Evolutionary conservation across 1,140 invertebrate species (phyloP).

Genomic region (Drosophila rhopaloa): DNA sequence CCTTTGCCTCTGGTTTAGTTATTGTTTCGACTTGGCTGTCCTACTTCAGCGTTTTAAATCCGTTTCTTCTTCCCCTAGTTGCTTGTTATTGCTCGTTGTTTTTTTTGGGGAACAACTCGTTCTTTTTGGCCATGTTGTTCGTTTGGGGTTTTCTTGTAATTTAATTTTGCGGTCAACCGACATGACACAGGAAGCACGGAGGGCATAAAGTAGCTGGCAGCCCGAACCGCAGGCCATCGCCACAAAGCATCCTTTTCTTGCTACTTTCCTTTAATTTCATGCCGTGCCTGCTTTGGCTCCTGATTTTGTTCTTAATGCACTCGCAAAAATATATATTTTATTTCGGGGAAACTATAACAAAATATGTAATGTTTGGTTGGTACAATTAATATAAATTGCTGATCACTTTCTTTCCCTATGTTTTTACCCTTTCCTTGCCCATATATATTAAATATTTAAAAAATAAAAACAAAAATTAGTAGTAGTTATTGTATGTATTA

Average conservation of each 20-base stretch:
- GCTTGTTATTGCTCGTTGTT: slow-evolving; percentile 35
- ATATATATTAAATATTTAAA: too few relatives aligned
- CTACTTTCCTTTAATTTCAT: slow-evolving; percentile 54
- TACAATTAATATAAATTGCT: too few relatives aligned
- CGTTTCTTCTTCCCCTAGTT: slow-evolving; percentile 16
- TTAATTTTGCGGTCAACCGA: slow-evolving; percentile 80
- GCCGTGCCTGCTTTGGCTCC: slow-evolving; percentile 19
- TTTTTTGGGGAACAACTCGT: slow-evolving; percentile 50
- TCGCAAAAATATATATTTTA: neutral
- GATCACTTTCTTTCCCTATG: too few relatives aligned
- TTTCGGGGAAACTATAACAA: too few relatives aligned
- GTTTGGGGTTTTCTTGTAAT: slow-evolving; percentile 71
- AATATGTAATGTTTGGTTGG: neutral
- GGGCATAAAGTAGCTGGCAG: slow-evolving; percentile 45
- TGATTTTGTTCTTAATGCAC: slow-evolving; percentile 13
- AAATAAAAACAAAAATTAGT: too few relatives aligned
- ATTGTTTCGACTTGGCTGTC: slow-evolving; percentile 52
- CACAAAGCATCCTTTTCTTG: slow-evolving; percentile 47
- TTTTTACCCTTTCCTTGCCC: too few relatives aligned
- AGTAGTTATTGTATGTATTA: too few relatives aligned
- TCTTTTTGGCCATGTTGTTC: slow-evolving; percentile 58
- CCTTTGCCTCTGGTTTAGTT: slow-evolving; percentile 24
- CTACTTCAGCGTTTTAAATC: slow-evolving; percentile 37
- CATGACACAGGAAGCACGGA: slow-evolving; percentile 64
- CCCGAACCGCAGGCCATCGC: slow-evolving; percentile 27